These are phyloP conservation scores for Castor canadensis DNA, from an alignment of 2,113 vertebrate genomes.

Conservation along the genomic window DNA sequence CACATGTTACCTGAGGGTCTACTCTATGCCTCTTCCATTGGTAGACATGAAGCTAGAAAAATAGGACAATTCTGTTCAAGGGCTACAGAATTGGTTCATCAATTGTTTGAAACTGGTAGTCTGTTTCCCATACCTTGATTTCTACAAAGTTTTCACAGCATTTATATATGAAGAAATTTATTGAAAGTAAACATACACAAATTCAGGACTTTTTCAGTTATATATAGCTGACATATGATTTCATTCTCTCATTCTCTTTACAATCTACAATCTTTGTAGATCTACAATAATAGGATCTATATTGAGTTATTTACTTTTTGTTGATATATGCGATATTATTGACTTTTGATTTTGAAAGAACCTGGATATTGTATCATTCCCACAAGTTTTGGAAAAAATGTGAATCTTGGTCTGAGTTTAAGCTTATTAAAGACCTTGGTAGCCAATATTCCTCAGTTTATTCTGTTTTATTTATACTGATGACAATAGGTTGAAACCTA, in stretches of 20 bases:
- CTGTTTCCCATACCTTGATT: neutral
- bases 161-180: neutral
- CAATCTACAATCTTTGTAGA: neutral
- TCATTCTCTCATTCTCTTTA: neutral
- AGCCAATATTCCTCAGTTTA: neutral
- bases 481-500: neutral
- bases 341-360: conserved; percentile 8
- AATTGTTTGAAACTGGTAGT: neutral
- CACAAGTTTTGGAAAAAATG: neutral
- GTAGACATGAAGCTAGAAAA: neutral
- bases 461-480: neutral
- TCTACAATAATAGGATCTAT: neutral
- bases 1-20: neutral
- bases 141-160: neutral
- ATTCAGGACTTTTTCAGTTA: neutral
- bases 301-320: neutral
- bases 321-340: neutral
- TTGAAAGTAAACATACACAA: neutral
- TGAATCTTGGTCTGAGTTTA: conserved; percentile 4
- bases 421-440: neutral
- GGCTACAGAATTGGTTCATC: neutral
- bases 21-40: neutral
- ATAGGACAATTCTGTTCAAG: neutral
- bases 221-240: neutral
- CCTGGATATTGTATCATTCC: neutral